Evolutionary conservation across 1,140 invertebrate species (phyloP), one percentile per base, ranked within the genome.

Genomic region (Penaeus chinensis): DNA sequence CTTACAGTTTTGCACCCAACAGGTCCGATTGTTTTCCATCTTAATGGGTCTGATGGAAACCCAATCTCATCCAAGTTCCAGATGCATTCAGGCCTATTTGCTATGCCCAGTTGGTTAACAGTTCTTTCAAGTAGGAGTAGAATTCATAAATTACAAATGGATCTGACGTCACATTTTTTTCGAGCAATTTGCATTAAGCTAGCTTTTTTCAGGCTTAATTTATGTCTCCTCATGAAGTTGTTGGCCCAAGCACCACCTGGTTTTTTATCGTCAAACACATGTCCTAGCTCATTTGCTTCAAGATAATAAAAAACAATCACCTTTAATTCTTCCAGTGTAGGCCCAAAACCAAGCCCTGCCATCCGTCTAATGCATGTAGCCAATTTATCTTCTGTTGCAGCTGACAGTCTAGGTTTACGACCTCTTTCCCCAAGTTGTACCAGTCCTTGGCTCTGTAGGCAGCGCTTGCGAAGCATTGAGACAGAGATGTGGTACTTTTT

Each of bases 41-140:
- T 76, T 32, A 82, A 60, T 42, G 81, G 69, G 71, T 82, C 54
- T 76, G 11, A 3, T 16, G 86, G 78, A 27, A 88, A 88, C 13
- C 77, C 79, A 18, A 13, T 81, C 60, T 88, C 86, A 77, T 85
- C 37, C 10, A 84, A 24, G 32, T 88, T 88, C 69, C 74, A 88
- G 8, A 88, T 32, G 42, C 80, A 82, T 62, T 74, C 80, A 24
- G 82, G 82, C 32, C 62, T 69, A 63, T 88, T 22, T n/a, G 4
- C 66, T 10, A 88, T 82, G 3, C 81, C 82, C 27, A 88, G 54
- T 22, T 27, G 13, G 47, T 77, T n/a, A n/a, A 77, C 47, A 11
- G 13, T 42, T n/a, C 11, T n/a, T 11, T 77, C n/a, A 27, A 77
- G 47, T n/a, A 77, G 11, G 74, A n/a, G n/a, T n/a, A n/a, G n/a